Percentiles rank a stretch among this genome's conserved stretches.
phyloP scores from a whole-genome alignment of 2,113 vertebrate species.

The Gambusia holbrooki region DNA sequence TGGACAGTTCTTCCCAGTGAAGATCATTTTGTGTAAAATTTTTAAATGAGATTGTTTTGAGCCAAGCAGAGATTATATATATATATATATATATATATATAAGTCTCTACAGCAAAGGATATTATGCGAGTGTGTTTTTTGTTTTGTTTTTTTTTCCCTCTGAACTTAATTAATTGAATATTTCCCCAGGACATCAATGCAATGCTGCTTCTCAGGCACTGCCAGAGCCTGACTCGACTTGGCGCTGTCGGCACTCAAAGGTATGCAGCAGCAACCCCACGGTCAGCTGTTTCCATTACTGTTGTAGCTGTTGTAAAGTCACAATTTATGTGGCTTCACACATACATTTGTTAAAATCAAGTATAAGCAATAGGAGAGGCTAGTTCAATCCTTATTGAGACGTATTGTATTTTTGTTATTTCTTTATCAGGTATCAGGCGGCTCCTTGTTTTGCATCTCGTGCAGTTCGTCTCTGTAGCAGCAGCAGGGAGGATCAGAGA shows the following conservation, averaged over 20 bases:
- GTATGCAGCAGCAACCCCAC: constrained; percentile 38
- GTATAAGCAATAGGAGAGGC: not conserved
- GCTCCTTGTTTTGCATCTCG: constrained; percentile 35
- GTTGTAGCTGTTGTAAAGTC: no score
- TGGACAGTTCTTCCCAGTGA: no score
- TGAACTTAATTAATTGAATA: not conserved
- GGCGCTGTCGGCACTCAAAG: constrained; percentile 54
- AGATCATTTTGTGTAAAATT: no score
- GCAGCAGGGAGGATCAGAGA: constrained; percentile 39
- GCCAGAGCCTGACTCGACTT: constrained; percentile 60
- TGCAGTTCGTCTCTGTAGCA: constrained; percentile 49
- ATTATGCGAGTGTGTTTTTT: no score
- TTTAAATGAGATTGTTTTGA: no score
- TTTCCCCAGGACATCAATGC: constrained; percentile 53
- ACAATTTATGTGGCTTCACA: not conserved
- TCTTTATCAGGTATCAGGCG: constrained; percentile 34
- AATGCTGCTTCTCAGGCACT: constrained; percentile 77
- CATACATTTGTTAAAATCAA: not conserved
- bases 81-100: no score
- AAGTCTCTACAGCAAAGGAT: no score
- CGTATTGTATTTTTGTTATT: not conserved
- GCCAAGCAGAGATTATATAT: no score
- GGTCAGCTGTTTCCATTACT: not conserved
- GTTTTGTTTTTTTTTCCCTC: not conserved
- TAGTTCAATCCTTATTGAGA: not conserved